Base-by-base conservation (phyloP, 2,113 vertebrate genomes). In the Grammomys surdaster region DNA sequence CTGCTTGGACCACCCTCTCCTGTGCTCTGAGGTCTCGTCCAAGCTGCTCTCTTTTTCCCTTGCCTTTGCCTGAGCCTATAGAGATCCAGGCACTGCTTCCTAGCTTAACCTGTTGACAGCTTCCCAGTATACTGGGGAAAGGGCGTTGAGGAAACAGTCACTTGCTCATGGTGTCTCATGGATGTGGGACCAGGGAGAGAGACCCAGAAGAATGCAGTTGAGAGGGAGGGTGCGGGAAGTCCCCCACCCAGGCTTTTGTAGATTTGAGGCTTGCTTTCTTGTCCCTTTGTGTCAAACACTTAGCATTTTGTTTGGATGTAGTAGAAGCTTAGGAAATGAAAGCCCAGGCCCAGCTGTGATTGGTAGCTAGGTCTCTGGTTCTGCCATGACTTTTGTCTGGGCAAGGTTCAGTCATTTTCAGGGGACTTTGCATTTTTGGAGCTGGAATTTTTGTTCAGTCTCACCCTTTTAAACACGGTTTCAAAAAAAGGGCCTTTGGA, bases 301-400 rank as follows among this genome's bases (percentile, higher is more conserved):
- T 63, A 48, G 36, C 84, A 46, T 60, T n/a, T 31, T 8, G 7
- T 86, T 85, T 88, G 80, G 76, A 78, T 4, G 3, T 12, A n/a
- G 54, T 76, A 93, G 58, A 19, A 87, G 77, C 65, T 88, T 26
- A 96, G 87, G 81, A 93, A 85, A 93, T 92, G 92, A 88, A 70
- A 81, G 48, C 56, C 20, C 69, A 48, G 51, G 58, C 60, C 65
- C 51, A 46, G 31, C 43, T 33, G 48, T 88, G 65, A 46, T 54
- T 46, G 89, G 36, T 56, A 40, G n/a, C 75, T 84, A 69, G 17
- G 58, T 75, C n/a, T 81, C 70, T 90, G 94, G 95, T 33, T 72
- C 56, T 86, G 88, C 31, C 84, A n/a, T 40, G 3, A 69, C 80
- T 93, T 82, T 78, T 75, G 48, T 87, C 73, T 96, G 56, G 58